Percentiles rank a stretch among this genome's conserved stretches.
Evolutionary conservation across 2,888 invertebrate species (phyloP).

Genomic region (Drosophila antonietae): DNA sequence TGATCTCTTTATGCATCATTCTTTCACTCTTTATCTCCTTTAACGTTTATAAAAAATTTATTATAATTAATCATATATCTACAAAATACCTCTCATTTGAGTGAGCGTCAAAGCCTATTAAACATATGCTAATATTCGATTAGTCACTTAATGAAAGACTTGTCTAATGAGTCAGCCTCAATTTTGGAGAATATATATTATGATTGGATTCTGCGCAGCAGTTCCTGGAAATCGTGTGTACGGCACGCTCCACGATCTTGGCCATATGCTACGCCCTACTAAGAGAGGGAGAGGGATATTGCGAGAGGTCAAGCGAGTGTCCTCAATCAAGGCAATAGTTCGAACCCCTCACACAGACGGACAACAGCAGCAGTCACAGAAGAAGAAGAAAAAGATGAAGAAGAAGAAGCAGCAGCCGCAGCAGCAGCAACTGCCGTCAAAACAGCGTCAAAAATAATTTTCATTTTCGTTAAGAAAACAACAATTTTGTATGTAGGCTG

Average conservation of each 20-base stretch:
- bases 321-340: constrained; percentile 63
- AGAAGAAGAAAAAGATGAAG: neutral
- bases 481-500: constrained; percentile 20
- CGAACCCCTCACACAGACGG: constrained; percentile 6
- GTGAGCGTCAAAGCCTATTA: neutral
- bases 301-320: constrained; percentile 25
- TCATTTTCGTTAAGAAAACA: constrained; percentile 60
- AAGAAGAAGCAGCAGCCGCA: neutral
- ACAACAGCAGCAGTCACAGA: neutral
- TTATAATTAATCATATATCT: neutral
- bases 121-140: constrained; percentile 25
- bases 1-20: too few relatives aligned
- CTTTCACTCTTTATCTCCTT: too few relatives aligned
- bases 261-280: constrained; percentile 48
- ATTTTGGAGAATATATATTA: constrained; percentile 25
- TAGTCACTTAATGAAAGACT: constrained; percentile 14
- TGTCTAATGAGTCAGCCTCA: constrained; percentile 31
- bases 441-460: constrained; percentile 79
- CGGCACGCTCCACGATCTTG: constrained; percentile 52
- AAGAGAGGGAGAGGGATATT: neutral
- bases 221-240: constrained; percentile 64
- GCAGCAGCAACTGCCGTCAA: constrained; percentile 60
- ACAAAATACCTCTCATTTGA: neutral
- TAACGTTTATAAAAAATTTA: neutral
- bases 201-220: constrained; percentile 44